Base-by-base conservation (phyloP, 2,113 vertebrate genomes). In the Nothocercus nigrocapillus region DNA sequence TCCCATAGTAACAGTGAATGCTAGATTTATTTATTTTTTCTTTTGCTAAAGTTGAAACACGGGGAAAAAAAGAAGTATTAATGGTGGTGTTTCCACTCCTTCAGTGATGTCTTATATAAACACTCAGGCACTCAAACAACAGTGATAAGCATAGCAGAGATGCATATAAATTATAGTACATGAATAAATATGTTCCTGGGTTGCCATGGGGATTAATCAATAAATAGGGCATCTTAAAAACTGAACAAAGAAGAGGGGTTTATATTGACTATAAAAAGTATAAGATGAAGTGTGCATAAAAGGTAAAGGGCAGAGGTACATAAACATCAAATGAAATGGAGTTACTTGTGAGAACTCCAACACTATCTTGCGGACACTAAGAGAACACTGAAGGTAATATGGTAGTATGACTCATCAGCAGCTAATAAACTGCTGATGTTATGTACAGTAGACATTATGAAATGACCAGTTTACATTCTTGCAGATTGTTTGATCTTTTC, bases 1-100 rank as follows among this genome's bases (percentile, higher is more conserved):
- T 82, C 79, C 69, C 77, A 73, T 76, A 90, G 36, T 90, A 95
- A 84, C 40, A 77, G 30, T 93, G 82, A 95, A 91, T 85, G 73
- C 94, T 91, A 72, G 34, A 88, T 84, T 90, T 91, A 70, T 89
- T 83, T 70, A 34, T 87, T 95, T 97, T 97, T 97, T 92, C 96
- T 97, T 97, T 98, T 98, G 98, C 98, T 98, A 98, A 98, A 98
- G 98, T 98, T 98, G 98, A 98, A 98, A 97, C 40, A 93, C 62
- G 90, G n/a, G 49, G 24, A 49, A 49, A 47, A 49, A 67, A 79
- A 96, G 66, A 75, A 79, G 32, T 96, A 53, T 89, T 92, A 93
- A 93, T 80, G 73, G 40, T 78, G 38, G 89, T 80, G 36, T 93
- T 92, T 91, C 84, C 69, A 76, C 92, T 96, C 82, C 89, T 96